Percentiles rank a stretch among this genome's conserved stretches.
phyloP scores from a whole-genome alignment of 1,140 invertebrate species.

The Aphaenogaster floridana region DNA sequence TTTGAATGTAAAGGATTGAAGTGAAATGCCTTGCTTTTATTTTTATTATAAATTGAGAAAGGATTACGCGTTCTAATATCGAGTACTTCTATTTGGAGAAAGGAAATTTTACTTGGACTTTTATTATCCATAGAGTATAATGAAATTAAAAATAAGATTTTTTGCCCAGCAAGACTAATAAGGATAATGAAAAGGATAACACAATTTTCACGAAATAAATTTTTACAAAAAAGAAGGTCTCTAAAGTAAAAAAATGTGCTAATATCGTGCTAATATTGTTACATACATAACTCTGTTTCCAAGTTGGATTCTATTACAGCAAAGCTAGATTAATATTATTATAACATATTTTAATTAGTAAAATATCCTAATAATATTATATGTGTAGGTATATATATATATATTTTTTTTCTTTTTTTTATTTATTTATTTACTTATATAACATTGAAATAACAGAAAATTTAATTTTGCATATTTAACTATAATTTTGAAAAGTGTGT shows the following conservation, averaged over 20 bases:
- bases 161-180: background rate
- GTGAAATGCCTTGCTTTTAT: background rate
- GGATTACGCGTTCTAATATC: background rate
- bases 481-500: background rate
- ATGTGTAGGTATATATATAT: background rate
- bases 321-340: background rate
- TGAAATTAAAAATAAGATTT: background rate
- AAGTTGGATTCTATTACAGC: background rate
- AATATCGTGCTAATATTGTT: slow-evolving; percentile 14
- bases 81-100: background rate
- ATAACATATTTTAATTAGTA: background rate
- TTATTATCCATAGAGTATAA: background rate
- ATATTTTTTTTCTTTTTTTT: too few species aligned
- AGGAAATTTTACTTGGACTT: slow-evolving; percentile 8
- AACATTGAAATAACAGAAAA: too few species aligned
- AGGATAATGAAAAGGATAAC: slow-evolving; percentile 16
- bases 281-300: background rate
- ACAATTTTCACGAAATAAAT: background rate
- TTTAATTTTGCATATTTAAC: too few species aligned
- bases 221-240: background rate
- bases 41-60: background rate
- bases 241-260: slow-evolving; percentile 19
- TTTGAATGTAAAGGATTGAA: background rate
- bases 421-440: too few species aligned
- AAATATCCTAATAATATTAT: slow-evolving; percentile 23